These are phyloP conservation scores for Geodia barretti DNA, from an alignment of 37 sponge, comb jelly and placozoan genomes.

Conservation along the genomic window DNA sequence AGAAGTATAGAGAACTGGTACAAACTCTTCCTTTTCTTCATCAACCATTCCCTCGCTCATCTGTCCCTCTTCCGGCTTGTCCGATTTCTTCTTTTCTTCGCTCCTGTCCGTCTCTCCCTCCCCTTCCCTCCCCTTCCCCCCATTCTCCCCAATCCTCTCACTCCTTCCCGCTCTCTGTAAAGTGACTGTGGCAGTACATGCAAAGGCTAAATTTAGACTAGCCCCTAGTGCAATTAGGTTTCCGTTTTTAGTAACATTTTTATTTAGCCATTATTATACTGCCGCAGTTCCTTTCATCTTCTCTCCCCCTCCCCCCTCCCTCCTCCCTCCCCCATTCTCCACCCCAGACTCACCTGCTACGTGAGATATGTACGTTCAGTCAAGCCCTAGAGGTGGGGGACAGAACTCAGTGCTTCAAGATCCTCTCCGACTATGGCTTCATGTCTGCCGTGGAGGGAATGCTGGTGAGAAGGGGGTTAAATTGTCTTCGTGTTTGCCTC, in stretches of 20 bases:
- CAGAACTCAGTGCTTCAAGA: slow-evolving; percentile 46
- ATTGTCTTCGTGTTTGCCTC: too few species aligned
- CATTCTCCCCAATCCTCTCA: too few species aligned
- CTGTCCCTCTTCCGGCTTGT: not conserved
- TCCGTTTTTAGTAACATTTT: too few species aligned
- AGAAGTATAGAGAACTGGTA: slow-evolving; percentile 44
- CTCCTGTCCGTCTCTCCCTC: not conserved
- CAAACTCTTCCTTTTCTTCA: not conserved
- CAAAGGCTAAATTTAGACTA: too few species aligned
- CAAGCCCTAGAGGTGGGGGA: slow-evolving; percentile 38
- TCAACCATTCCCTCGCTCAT: not conserved
- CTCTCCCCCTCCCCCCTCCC: not conserved
- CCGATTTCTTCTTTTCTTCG: not conserved
- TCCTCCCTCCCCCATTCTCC: not conserved
- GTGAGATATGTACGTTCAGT: slow-evolving; percentile 40
- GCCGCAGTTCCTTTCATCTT: not conserved
- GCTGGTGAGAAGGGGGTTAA: slow-evolving; percentile 63
- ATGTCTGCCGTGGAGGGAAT: slow-evolving; percentile 69
- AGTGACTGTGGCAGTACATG: too few species aligned
- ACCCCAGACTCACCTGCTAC: slow-evolving; percentile 35
- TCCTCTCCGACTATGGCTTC: slow-evolving; percentile 46
- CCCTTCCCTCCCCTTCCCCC: not conserved
- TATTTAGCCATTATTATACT: too few species aligned
- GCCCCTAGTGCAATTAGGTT: too few species aligned
- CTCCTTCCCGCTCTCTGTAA: slow-evolving; percentile 40